Percentiles rank a stretch among this genome's conserved stretches.
Evolutionary conservation across 2,888 invertebrate species (phyloP).

Genomic region (Oscheius onirici): DNA sequence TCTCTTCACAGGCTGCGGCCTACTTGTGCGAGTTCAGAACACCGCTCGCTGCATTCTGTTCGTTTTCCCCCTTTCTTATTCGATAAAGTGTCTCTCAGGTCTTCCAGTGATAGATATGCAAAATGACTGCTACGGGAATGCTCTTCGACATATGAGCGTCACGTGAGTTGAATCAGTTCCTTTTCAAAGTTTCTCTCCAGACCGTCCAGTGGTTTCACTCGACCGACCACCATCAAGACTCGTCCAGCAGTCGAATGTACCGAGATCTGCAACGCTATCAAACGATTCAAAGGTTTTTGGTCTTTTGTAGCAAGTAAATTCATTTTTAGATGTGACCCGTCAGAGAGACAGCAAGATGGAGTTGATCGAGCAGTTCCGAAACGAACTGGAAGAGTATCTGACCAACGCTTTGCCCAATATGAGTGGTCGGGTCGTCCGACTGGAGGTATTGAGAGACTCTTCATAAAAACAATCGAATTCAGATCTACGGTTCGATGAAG

Average conservation of each 20-base stretch:
- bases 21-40: conserved; percentile 35
- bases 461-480: conserved; percentile 66
- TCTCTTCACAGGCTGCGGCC: too few relatives aligned
- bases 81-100: background rate
- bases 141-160: conserved; percentile 41
- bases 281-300: conserved; percentile 6
- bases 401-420: conserved; percentile 22
- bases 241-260: background rate
- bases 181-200: background rate
- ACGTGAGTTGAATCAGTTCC: conserved; percentile 35
- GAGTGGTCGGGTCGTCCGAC: conserved; percentile 9
- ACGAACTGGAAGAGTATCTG: conserved; percentile 26
- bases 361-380: conserved; percentile 30
- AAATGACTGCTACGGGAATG: conserved; percentile 46
- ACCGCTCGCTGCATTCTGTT: conserved; percentile 47
- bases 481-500: conserved; percentile 77
- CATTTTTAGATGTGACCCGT: conserved; percentile 14
- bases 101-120: conserved; percentile 49
- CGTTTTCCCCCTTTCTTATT: conserved; percentile 17
- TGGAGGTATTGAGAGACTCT: conserved; percentile 8
- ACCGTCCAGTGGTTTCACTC: conserved; percentile 9
- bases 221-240: background rate
- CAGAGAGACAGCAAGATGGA: conserved; percentile 1
- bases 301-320: background rate
- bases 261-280: conserved; percentile 23